A percentile compares a stretch with the other conserved stretches of the same genome.
Conservation (phyloP, 2,888 invertebrate species). For the Stratiomys singularior region DNA sequence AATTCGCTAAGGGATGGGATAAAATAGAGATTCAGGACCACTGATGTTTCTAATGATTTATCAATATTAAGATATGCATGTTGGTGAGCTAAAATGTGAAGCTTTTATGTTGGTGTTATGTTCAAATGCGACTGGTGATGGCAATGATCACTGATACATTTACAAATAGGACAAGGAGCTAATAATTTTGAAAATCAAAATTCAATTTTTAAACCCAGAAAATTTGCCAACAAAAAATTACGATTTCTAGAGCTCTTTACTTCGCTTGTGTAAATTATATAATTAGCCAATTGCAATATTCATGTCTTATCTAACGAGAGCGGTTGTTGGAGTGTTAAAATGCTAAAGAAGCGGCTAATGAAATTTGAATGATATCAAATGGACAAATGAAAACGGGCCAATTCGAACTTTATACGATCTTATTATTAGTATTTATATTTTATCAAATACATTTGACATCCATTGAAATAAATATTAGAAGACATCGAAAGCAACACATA, state of each 20-base stretch:
- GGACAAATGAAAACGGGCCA: slow-evolving; percentile 53
- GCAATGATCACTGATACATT: slow-evolving; percentile 35
- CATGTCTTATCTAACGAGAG: slow-evolving; percentile 26
- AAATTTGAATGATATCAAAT: slow-evolving; percentile 50
- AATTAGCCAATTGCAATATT: neutral
- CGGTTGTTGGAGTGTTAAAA: slow-evolving; percentile 14
- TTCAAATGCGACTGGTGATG: slow-evolving; percentile 42
- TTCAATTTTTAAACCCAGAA: neutral
- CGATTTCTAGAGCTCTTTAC: neutral
- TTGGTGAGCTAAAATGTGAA: slow-evolving; percentile 12
- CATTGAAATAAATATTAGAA: slow-evolving; percentile 18
- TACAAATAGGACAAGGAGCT: slow-evolving; percentile 32
- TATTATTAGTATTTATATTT: slow-evolving; percentile 37
- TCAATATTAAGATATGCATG: slow-evolving; percentile 11
- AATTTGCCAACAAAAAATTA: neutral
- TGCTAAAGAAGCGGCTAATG: slow-evolving; percentile 46
- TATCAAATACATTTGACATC: slow-evolving; percentile 43
- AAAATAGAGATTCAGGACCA: slow-evolving; percentile 23
- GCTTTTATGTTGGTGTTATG: slow-evolving; percentile 38
- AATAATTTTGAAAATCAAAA: slow-evolving; percentile 14
- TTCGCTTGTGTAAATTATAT: neutral
- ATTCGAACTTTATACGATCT: slow-evolving; percentile 47
- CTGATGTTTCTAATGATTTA: slow-evolving; percentile 13
- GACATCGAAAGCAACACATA: slow-evolving; percentile 42
- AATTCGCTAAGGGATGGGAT: neutral